phyloP scores from a whole-genome alignment of 2,113 vertebrate species.

The Ceyx melanurus region DNA sequence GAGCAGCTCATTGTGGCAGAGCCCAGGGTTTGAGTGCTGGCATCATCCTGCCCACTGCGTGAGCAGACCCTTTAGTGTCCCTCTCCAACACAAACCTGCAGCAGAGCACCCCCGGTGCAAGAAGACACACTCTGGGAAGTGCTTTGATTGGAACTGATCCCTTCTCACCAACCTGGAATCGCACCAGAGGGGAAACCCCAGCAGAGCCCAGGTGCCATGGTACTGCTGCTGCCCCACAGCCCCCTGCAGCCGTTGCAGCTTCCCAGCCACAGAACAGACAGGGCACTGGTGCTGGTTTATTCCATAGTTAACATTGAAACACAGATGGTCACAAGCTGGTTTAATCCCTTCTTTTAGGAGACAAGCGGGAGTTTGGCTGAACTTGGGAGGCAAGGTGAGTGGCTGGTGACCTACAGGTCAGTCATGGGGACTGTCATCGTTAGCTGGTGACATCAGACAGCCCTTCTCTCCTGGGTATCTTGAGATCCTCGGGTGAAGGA shows the following conservation, averaged over 20 bases:
- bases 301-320: background rate
- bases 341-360: slow-evolving; percentile 72
- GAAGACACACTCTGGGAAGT: accelerated
- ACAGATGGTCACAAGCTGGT: background rate
- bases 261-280: background rate
- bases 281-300: background rate
- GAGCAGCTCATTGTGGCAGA: background rate
- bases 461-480: accelerated
- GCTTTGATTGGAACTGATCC: background rate
- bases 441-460: background rate
- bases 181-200: background rate
- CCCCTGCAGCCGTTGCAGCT: background rate
- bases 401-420: background rate
- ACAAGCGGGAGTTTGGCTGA: slow-evolving; percentile 81
- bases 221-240: background rate
- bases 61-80: background rate
- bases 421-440: accelerated
- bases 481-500: background rate
- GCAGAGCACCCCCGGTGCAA: background rate
- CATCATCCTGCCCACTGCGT: no score
- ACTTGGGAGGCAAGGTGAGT: slow-evolving; percentile 88
- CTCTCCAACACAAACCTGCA: background rate
- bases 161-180: accelerated
- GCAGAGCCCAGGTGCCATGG: accelerated
- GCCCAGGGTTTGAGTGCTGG: background rate